Percentiles rank a stretch among this genome's conserved stretches.
phyloP scores from a whole-genome alignment of 2,797 vertebrate species.

The Numenius phaeopus region DNA sequence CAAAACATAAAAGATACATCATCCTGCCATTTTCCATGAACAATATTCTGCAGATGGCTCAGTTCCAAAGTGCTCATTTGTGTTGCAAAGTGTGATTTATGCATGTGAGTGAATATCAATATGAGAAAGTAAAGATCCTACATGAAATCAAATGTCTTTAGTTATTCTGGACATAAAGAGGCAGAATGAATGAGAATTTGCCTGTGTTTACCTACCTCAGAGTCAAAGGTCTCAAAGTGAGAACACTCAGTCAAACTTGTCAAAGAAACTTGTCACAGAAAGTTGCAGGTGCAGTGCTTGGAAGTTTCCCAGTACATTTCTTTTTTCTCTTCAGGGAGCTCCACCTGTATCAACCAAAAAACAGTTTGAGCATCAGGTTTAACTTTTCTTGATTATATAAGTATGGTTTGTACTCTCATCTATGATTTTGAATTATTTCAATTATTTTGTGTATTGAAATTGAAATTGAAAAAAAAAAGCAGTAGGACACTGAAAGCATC shows the following conservation, averaged over 20 bases:
- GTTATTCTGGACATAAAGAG: background rate
- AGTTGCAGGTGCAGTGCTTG: background rate
- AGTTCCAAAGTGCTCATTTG: background rate
- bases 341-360: background rate
- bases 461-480: background rate
- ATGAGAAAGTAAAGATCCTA: background rate
- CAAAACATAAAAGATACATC: background rate
- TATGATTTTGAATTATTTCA: background rate
- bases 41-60: background rate
- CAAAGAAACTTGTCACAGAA: background rate
- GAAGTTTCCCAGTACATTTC: background rate
- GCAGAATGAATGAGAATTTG: background rate
- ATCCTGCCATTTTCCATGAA: background rate
- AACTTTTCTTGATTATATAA: background rate
- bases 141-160: background rate
- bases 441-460: background rate
- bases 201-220: background rate
- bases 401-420: background rate
- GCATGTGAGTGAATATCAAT: background rate
- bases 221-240: background rate
- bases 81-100: background rate
- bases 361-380: background rate
- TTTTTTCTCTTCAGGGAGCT: background rate
- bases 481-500: background rate
- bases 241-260: background rate